phyloP scores from a whole-genome alignment of 2,888 invertebrate species.

The Eustalomyia histrio region DNA sequence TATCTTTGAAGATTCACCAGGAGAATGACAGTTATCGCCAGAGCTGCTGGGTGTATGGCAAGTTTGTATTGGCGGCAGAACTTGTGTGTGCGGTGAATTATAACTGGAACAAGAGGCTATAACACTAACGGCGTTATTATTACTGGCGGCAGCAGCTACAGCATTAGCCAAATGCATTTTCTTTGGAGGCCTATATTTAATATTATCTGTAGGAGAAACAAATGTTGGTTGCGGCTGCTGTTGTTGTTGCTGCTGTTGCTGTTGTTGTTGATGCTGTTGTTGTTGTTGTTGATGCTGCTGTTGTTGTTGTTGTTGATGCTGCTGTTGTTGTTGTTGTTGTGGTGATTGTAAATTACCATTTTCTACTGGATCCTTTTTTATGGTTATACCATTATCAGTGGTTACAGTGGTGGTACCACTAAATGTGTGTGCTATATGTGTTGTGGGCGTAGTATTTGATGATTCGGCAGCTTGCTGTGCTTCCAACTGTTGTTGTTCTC shows the following conservation, averaged over 20 bases:
- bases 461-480: constrained; percentile 70
- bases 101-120: constrained; percentile 73
- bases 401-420: constrained; percentile 62
- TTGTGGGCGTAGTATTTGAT: constrained; percentile 49
- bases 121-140: constrained; percentile 70
- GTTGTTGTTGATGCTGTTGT: constrained; percentile 60
- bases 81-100: constrained; percentile 46
- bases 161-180: constrained; percentile 76
- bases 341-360: constrained; percentile 67
- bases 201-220: constrained; percentile 74
- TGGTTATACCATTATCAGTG: constrained; percentile 66
- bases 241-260: constrained; percentile 28
- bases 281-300: constrained; percentile 67
- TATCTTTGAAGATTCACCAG: constrained; percentile 74
- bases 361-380: constrained; percentile 74
- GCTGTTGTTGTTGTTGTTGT: constrained; percentile 1
- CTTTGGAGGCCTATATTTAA: constrained; percentile 76
- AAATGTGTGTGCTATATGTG: constrained; percentile 46
- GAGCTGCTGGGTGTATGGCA: constrained; percentile 56
- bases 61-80: constrained; percentile 53
- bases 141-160: constrained; percentile 74
- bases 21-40: constrained; percentile 73
- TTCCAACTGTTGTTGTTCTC: constrained; percentile 73
- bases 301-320: constrained; percentile 67
- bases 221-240: constrained; percentile 69